Base-by-base conservation (phyloP, 2,888 invertebrate genomes). In the Heliconius sara region DNA sequence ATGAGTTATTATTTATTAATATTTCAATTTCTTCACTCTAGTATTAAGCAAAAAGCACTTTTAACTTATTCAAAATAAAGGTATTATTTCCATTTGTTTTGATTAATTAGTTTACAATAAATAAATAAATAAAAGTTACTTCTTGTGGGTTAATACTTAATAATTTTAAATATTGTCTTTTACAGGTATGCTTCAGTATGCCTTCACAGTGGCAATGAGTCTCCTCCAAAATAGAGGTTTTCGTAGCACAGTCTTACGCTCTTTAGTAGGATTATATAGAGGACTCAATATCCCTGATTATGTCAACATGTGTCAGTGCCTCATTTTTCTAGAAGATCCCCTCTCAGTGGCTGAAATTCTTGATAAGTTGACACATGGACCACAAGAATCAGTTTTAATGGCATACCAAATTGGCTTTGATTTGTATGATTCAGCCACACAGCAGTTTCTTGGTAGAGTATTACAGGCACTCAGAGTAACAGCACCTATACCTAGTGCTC, bases 381-480 rank as follows among this genome's bases (percentile, higher is more conserved):
- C 96, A 0, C 95, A 96, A 92, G 97, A 98, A 83, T 97, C 97
- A 83, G 97, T 98, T 80, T 95, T 99, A 66, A 99, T 99, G 98
- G 99, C 99, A 0, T 99, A 99, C 93, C 99, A 99, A 95, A 99
- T 99, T 87, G 99, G 97, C 0, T 99, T 99, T 94, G 99, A 99
- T 96, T 96, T 99, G 85, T 99, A 99, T 90, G 99, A 99, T 91
- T 99, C 99, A 67, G 99, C 99, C 0, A 99, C 99, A 3, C 99
- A 99, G 92, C 99, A 99, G 90, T 99, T 99, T 91, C 95, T 99
- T 76, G 97, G 97, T 16, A 96, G 98, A 85, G 98, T 99, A 16
- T 92, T 98, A 83, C 97, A 98, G 89, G 98, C 98, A 27, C 93
- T 99, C 12, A 96, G 97, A 86, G 96, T 96, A 73, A 98, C 98